Evolutionary conservation across 1,140 invertebrate genomes (phyloP), one percentile per base, ranked within the genome.

Genomic region (Hyposmocoma kahamanoa): DNA sequence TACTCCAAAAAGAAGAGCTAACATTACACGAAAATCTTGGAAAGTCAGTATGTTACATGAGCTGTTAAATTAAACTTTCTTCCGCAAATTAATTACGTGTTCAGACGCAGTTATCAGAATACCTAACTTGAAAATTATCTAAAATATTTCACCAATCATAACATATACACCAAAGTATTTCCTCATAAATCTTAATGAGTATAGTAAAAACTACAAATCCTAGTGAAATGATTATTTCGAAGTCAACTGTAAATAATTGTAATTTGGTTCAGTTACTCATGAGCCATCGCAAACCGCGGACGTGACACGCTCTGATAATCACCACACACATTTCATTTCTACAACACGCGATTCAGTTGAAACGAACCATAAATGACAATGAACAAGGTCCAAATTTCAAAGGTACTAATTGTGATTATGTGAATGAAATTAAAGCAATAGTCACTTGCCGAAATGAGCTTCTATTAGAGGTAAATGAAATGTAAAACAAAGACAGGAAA

Each of bases 291-390:
- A 55, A 50, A 59, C 61, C 47, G 47, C 60, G 62, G 67, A 67
- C 70, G 63, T 53, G 66, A 51, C 53, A 80, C 59, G 79, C 79
- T 83, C 79, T 80, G 62, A 72, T 80, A 57, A 53, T 22, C 64
- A 58, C 36, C 50, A 39, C 58, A 57, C 61, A 78, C 76, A 73
- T 83, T 80, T 80, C 72, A 77, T 80, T 83, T 80, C 67, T 78
- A 72, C 63, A 48, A 19, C 45, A 59, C 59, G 50, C 47, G 9
- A 56, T 56, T 67, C 53, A 62, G 53, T 67, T 49, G 65, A 63
- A 58, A 62, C 66, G 50, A 64, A 75, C 71, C 64, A 62, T 79
- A 68, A 65, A 63, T 65, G 56, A 61, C 58, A 63, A 56, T 56
- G 56, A 67, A 72, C 67, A 74, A 72, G 65, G 58, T 44, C 50